Percentiles rank a stretch among this genome's conserved stretches.
These are phyloP conservation scores for Corvus hawaiiensis DNA, from an alignment of 2,113 vertebrate species.

Conservation along the genomic window DNA sequence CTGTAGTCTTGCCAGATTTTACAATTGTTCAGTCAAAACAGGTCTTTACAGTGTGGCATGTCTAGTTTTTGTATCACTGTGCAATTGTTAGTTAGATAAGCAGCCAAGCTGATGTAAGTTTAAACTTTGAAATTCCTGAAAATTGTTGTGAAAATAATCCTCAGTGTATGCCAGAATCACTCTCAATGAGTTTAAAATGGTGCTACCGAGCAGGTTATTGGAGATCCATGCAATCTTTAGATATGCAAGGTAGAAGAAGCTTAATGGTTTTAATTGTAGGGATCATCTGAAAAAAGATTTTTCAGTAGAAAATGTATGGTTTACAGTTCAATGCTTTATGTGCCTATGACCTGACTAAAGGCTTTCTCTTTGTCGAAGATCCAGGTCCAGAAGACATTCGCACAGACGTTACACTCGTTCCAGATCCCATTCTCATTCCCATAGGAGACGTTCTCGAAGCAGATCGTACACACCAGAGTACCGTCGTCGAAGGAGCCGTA, in stretches of 20 bases:
- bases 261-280: neutral
- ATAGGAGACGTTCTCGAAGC: slow-evolving; percentile 84
- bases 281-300: neutral
- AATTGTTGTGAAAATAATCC: neutral
- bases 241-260: neutral
- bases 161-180: neutral
- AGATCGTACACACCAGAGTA: slow-evolving; percentile 86
- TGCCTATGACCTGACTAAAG: neutral
- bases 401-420: slow-evolving; percentile 84
- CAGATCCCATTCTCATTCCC: slow-evolving; percentile 82
- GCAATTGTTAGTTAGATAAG: neutral
- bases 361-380: slow-evolving; percentile 74
- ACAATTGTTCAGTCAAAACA: neutral
- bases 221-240: neutral
- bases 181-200: neutral
- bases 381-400: slow-evolving; percentile 84
- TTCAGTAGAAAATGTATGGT: neutral
- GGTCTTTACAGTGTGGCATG: neutral
- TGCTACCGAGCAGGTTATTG: neutral
- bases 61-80: neutral
- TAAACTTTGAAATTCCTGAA: neutral
- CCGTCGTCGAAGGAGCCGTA: slow-evolving; percentile 84
- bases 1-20: neutral
- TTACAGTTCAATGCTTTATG: neutral
- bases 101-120: neutral